Base-by-base conservation (phyloP, 2,113 vertebrate genomes). In the Brachirus orientalis region DNA sequence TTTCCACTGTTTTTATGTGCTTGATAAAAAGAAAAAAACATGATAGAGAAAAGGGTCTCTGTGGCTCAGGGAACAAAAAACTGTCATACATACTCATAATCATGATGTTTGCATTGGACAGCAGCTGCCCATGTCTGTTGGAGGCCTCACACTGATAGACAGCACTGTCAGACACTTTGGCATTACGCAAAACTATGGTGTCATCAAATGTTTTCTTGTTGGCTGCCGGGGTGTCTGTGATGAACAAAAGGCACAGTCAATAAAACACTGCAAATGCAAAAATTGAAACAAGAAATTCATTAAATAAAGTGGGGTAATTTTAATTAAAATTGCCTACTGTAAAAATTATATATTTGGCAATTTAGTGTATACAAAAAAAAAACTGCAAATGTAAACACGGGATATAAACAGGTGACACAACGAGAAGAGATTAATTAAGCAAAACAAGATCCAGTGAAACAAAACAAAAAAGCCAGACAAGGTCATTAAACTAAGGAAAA, bases 101-200 rank as follows among this genome's bases (percentile, higher is more conserved):
- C 55, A 98, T 93, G 18, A 99, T 86, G 18, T 97, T 97, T 72
- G 95, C 96, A 0, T 93, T 98, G 18, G 95, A 90, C 41, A 99
- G 93, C 51, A 98, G 93, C 37, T 90, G 94, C 9, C 98, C 96
- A 0, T 98, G 96, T 58, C 80, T 89, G 79, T 98, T 99, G 44
- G 93, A 93, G 51, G 96, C 96, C 79, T 97, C 95, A 0, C 98
- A 98, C 79, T 99, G 98, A 80, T 94, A 98, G 16, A 97, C 96
- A 0, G 95, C 96, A 0, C 95, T 96, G 90, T 99, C 95, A 20
- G 92, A 92, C 0, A 92, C 86, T 46, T 94, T 91, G 37, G 95
- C 85, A 1, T 96, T 95, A 44, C 89, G 92, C 44, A 98, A 83
- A 64, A 93, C 87, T 57, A 98, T 90, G 75, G 94, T 94, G 18